Conservation (phyloP, 1,140 invertebrate genomes). For the Drosophila gunungcola region DNA sequence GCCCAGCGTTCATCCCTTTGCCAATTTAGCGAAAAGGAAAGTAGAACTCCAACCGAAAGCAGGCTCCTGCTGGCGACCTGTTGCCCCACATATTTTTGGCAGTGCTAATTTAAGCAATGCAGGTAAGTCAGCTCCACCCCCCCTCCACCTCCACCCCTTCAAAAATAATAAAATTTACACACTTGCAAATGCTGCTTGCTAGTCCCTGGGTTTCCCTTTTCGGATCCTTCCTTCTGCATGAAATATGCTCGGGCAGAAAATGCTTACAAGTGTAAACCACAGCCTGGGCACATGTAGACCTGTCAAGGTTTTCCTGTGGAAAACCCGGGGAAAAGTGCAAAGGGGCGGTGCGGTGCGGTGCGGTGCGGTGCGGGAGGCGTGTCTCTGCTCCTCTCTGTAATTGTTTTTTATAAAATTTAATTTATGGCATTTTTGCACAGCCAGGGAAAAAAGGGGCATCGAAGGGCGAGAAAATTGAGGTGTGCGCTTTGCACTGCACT, state of each 20-base stretch:
- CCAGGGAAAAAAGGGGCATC: slow-evolving; percentile 7
- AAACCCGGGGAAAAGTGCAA: slow-evolving; percentile 1
- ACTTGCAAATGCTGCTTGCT: slow-evolving; percentile 63
- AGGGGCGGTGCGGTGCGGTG: too few species aligned
- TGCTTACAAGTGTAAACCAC: slow-evolving; percentile 83
- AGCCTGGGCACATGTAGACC: slow-evolving; percentile 71
- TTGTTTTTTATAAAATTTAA: slow-evolving; percentile 83
- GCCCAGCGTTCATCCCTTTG: slow-evolving; percentile 1
- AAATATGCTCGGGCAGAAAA: slow-evolving; percentile 75
- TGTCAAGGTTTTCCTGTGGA: slow-evolving; percentile 52
- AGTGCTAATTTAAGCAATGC: slow-evolving; percentile 71
- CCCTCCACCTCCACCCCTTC: not conserved
- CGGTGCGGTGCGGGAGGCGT: slow-evolving; percentile 29
- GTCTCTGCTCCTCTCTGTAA: slow-evolving; percentile 67
- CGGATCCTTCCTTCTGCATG: slow-evolving; percentile 44
- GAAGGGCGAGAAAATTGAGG: slow-evolving; percentile 18
- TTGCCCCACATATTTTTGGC: slow-evolving; percentile 72
- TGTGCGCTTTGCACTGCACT: slow-evolving; percentile 41
- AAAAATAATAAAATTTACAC: slow-evolving; percentile 78
- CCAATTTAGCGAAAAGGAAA: slow-evolving; percentile 59
- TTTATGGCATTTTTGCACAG: slow-evolving; percentile 78
- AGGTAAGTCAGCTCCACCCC: slow-evolving; percentile 36
- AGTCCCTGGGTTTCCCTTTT: slow-evolving; percentile 17
- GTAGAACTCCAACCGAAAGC: slow-evolving; percentile 36
- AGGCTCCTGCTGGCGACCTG: slow-evolving; percentile 55